These are phyloP conservation scores for Enteromius unitaeniatus DNA, from an alignment of 2,797 vertebrate genomes.

Conservation along the genomic window DNA sequence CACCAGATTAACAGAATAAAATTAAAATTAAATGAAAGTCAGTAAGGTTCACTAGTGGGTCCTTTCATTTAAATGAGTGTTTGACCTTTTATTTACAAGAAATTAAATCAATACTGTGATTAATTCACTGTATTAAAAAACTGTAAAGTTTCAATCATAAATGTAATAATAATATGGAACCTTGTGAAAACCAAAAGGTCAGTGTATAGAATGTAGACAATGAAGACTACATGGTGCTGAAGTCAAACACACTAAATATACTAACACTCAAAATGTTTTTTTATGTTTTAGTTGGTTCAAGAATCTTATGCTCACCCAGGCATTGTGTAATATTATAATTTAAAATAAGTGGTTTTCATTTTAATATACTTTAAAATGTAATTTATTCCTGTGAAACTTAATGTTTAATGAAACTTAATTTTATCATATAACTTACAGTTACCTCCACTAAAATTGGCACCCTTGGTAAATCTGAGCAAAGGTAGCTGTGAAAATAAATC, in stretches of 20 bases:
- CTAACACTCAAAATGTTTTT: not conserved
- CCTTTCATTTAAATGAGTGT: not conserved
- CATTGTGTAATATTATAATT: not conserved
- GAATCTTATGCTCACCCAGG: not conserved
- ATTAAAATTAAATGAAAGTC: constrained; percentile 13
- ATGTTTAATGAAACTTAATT: too few species aligned
- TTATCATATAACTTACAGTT: too few species aligned
- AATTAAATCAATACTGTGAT: constrained; percentile 16
- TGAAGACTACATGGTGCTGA: constrained; percentile 32
- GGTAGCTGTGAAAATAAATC: too few species aligned
- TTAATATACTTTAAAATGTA: not conserved
- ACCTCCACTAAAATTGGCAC: too few species aligned
- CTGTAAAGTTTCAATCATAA: not conserved
- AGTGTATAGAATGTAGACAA: not conserved
- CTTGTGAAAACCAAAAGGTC: not conserved
- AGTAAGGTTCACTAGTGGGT: not conserved
- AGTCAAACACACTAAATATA: not conserved
- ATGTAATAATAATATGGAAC: not conserved
- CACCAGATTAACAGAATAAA: constrained; percentile 31
- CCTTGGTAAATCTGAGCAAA: too few species aligned
- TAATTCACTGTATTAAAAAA: not conserved
- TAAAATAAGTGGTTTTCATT: not conserved
- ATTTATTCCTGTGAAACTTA: too few species aligned
- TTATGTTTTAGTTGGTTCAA: not conserved
- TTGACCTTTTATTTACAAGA: constrained; percentile 6